Percentiles rank a stretch among this genome's conserved stretches.
Conservation (phyloP, 2,888 invertebrate genomes). For the Stramonita haemastoma region DNA sequence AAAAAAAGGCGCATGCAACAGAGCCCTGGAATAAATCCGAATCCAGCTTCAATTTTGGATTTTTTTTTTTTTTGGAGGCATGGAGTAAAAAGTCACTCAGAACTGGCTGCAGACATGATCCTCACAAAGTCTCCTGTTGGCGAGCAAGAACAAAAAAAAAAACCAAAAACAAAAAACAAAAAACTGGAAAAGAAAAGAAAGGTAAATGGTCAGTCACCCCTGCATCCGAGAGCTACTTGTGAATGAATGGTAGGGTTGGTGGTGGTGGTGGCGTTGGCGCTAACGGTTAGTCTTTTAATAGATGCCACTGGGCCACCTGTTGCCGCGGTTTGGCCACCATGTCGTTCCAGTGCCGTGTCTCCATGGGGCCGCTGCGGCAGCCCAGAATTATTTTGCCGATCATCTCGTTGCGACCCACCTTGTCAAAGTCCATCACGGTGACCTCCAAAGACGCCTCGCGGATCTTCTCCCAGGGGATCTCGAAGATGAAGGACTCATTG, state of each 20-base stretch:
- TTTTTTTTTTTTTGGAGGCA: neutral
- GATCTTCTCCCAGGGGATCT: conserved; percentile 97
- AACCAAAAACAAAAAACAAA: neutral
- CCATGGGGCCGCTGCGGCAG: conserved; percentile 90
- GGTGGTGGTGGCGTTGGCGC: conserved; percentile 1
- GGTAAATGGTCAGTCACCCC: conserved; percentile 3
- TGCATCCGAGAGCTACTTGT: conserved; percentile 21
- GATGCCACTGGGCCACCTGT: conserved; percentile 97
- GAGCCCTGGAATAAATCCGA: too few species aligned
- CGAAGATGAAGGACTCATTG: conserved; percentile 96
- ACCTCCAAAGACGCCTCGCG: conserved; percentile 95
- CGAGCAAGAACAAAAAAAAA: neutral
- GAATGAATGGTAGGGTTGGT: neutral
- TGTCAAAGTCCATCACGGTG: conserved; percentile 98
- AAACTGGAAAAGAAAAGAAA: neutral
- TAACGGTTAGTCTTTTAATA: conserved; percentile 83
- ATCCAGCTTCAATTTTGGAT: too few species aligned
- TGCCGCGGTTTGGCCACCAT: conserved; percentile 98
- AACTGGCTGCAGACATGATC: neutral
- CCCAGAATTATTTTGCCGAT: conserved; percentile 84
- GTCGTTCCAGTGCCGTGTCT: conserved; percentile 98
- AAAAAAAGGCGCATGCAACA: too few species aligned
- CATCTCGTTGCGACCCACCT: conserved; percentile 94
- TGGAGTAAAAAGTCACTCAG: conserved; percentile 17
- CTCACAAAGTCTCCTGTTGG: neutral